Evolutionary conservation across 1,140 invertebrate genomes (phyloP), one percentile per base, ranked within the genome.

Genomic region (Scaptomyza pallida): DNA sequence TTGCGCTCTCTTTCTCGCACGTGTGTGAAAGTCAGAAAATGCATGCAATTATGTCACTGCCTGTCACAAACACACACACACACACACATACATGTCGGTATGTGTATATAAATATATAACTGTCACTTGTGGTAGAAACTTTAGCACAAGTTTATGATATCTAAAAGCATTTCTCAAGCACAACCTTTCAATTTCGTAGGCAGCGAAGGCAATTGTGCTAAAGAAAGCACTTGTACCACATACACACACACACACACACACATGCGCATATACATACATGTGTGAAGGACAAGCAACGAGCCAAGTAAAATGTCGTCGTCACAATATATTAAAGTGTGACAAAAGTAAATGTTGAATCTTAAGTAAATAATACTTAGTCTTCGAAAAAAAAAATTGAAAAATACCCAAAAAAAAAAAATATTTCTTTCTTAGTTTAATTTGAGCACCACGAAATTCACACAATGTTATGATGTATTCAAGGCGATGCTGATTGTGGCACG

Each of bases 11-110:
- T 44, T 47, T 79, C n/a, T n/a, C n/a, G n/a, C n/a, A n/a, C n/a
- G 71, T 70, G 65, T 75, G 71, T 54, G 51, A 68, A 71, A 71
- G 64, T 52, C 44, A 48, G 40, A 56, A 77, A 72, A 59, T 78
- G 56, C 52, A 70, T 69, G 51, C 57, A 62, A 61, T 69, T 70
- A 69, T 62, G 57, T 69, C 57, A 70, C 44, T 17, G 57, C 21
- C 43, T 60, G 47, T 44, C 48, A 33, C 37, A 51, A 9, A 51
- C 43, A 23, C 9, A 9, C 43, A 17, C 30, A 17, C 17, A 64
- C 54, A 48, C 19, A 63, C 17, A 17, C 30, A 62, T 26, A 64
- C 15, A 40, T 26, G 26, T 30, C 2, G 2, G 26, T 30, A 2
- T 9, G 26, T 30, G 6, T 16, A 33, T 15, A 54, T 13, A 43